Evolutionary conservation across 2,797 vertebrate species (phyloP).

Genomic region (Gephyroberyx darwinii): DNA sequence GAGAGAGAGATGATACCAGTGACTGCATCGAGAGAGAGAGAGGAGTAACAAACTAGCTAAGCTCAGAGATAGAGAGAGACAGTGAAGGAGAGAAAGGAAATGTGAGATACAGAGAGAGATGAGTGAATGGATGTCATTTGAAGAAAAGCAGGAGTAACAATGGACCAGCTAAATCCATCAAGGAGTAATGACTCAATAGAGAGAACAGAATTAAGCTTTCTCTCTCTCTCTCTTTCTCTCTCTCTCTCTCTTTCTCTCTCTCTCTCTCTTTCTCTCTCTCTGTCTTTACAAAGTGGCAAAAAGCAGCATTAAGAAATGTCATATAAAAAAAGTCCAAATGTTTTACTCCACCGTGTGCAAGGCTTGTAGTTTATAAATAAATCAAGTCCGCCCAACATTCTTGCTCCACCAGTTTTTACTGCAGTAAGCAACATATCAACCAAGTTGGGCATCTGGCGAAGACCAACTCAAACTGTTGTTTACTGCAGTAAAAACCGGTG

Average conservation of each 20-base stretch:
- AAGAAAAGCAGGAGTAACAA: slow-evolving; percentile 17
- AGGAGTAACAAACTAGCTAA: slow-evolving; percentile 33
- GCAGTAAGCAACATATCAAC: slow-evolving; percentile 25
- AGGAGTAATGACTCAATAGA: slow-evolving; percentile 26
- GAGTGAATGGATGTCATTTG: slow-evolving; percentile 16
- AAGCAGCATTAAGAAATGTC: not conserved
- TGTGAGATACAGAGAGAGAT: slow-evolving; percentile 15
- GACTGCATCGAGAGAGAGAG: no score
- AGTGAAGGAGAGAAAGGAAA: slow-evolving; percentile 19
- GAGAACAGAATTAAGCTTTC: not conserved
- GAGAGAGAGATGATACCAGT: slow-evolving; percentile 40
- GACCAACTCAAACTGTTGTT: slow-evolving; percentile 36
- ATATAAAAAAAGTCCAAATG: not conserved
- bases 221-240: not conserved
- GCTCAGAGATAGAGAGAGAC: slow-evolving; percentile 10
- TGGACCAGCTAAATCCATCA: slow-evolving; percentile 39
- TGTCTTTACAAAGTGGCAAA: not conserved
- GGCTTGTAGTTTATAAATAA: slow-evolving; percentile 36
- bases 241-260: not conserved
- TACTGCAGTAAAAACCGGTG: slow-evolving; percentile 20
- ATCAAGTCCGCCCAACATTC: slow-evolving; percentile 42
- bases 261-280: not conserved
- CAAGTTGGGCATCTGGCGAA: slow-evolving; percentile 51
- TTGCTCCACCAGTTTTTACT: slow-evolving; percentile 9
- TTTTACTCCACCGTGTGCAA: slow-evolving; percentile 20